A percentile compares a stretch with the other conserved stretches of the same genome.
These are phyloP conservation scores for Urocyon cinereoargenteus DNA, from an alignment of 2,797 vertebrate species.

Conservation along the genomic window DNA sequence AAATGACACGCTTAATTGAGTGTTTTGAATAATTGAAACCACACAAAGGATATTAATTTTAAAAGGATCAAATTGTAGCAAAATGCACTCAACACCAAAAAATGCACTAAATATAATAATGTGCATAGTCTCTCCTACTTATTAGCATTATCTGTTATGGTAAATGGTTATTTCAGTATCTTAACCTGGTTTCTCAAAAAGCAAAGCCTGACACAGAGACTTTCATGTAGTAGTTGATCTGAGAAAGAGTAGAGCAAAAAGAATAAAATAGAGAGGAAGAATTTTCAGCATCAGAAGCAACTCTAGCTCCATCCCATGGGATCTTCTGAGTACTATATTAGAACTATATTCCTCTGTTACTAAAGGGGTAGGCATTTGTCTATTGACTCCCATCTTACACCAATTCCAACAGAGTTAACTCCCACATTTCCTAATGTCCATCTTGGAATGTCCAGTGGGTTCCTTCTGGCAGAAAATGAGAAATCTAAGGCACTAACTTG, in stretches of 20 bases:
- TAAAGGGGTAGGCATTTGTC: neutral
- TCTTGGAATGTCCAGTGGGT: neutral
- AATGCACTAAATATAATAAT: neutral
- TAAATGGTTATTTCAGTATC: neutral
- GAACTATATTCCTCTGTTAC: neutral
- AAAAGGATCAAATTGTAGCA: neutral
- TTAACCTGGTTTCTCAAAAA: neutral
- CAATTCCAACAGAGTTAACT: neutral
- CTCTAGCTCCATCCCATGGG: neutral
- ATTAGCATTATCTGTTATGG: neutral
- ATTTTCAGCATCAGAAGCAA: neutral
- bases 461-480: neutral
- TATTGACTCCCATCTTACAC: neutral
- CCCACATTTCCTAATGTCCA: neutral
- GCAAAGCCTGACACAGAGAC: neutral
- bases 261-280: neutral
- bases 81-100: slow-evolving; percentile 33
- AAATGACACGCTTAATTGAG: neutral
- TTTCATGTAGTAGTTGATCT: neutral
- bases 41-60: slow-evolving; percentile 6
- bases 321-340: neutral
- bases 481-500: neutral
- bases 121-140: neutral
- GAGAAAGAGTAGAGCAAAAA: neutral
- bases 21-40: slow-evolving; percentile 46